phyloP scores from a whole-genome alignment of 2,888 invertebrate species.

The Microctonus aethiopoides region DNA sequence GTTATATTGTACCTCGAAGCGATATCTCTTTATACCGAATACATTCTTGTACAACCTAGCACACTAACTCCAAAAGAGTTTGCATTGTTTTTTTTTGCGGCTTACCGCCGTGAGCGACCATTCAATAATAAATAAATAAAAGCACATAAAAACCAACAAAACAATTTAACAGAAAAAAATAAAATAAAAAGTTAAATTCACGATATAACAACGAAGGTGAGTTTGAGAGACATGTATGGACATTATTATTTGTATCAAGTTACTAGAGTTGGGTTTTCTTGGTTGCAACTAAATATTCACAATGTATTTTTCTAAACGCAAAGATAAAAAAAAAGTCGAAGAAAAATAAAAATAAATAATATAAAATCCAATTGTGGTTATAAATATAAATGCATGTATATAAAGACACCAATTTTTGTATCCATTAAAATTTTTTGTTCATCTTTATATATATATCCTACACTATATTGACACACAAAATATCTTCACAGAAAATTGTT shows the following conservation, averaged over 20 bases:
- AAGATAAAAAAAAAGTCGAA: no score
- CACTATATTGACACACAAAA: no score
- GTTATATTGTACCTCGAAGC: conserved; percentile 34
- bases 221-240: conserved; percentile 30
- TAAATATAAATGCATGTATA: no score
- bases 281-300: background rate
- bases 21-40: conserved; percentile 40
- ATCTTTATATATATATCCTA: no score
- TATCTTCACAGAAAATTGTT: no score
- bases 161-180: background rate
- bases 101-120: conserved; percentile 32
- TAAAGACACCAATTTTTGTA: no score
- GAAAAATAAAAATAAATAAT: background rate
- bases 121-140: background rate
- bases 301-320: no score
- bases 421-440: no score
- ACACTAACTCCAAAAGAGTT: conserved; percentile 24
- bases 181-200: conserved; percentile 20
- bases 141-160: no score
- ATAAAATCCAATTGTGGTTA: no score
- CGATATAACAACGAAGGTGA: conserved; percentile 19
- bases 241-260: conserved; percentile 19
- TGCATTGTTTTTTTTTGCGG: conserved; percentile 41
- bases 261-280: conserved; percentile 27
- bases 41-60: conserved; percentile 7